Conservation (phyloP, 1,140 invertebrate species). For the Drosophila erecta region DNA sequence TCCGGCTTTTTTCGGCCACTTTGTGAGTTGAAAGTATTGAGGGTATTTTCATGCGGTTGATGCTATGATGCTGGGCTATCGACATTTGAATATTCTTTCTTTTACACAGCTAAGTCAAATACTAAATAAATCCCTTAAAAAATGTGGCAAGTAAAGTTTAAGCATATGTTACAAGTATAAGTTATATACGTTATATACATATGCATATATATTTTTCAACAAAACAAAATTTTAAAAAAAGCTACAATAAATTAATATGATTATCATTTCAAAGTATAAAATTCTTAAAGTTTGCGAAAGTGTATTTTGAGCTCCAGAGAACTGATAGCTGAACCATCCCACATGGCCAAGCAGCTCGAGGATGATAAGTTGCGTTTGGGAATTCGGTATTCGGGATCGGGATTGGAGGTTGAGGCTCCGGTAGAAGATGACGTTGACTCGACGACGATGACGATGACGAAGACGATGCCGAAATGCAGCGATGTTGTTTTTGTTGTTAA, state of each 20-base stretch:
- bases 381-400: neutral
- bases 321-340: neutral
- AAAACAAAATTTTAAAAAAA: too few species aligned
- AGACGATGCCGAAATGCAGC: slow-evolving; percentile 18
- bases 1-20: slow-evolving; percentile 1
- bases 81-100: neutral
- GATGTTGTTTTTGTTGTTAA: slow-evolving; percentile 35
- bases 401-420: neutral
- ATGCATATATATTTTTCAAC: too few species aligned
- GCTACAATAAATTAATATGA: too few species aligned
- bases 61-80: neutral
- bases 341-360: slow-evolving; percentile 1
- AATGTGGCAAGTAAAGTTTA: too few species aligned
- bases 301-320: neutral
- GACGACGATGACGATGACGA: slow-evolving; percentile 12
- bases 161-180: too few species aligned
- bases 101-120: neutral
- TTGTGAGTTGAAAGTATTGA: slow-evolving; percentile 8
- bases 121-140: neutral
- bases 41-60: slow-evolving; percentile 3
- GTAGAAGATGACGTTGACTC: slow-evolving; percentile 15
- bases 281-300: too few species aligned
- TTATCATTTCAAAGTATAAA: neutral
- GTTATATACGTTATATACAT: too few species aligned
- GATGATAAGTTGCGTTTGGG: slow-evolving; percentile 8